Evolutionary conservation across 2,888 invertebrate genomes (phyloP).

Genomic region (Bimastos eiseni): DNA sequence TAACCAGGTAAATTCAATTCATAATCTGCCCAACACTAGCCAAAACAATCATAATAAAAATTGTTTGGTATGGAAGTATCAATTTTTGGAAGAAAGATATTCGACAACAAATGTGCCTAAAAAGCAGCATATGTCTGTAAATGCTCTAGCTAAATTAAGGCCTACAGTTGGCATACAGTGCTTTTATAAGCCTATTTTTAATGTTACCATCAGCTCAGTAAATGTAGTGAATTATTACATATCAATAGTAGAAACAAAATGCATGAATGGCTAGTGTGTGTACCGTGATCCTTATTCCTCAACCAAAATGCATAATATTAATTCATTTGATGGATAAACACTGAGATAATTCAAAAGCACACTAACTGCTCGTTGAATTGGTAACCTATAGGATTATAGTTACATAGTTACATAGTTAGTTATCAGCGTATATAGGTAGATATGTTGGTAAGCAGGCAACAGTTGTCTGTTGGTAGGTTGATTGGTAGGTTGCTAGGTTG

Average conservation of each 20-base stretch:
- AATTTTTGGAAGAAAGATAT: too few species aligned
- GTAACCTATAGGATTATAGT: not conserved
- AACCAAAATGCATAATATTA: too few species aligned
- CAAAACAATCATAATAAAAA: too few species aligned
- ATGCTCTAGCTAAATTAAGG: too few species aligned
- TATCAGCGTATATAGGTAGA: not conserved
- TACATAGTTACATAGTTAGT: not conserved
- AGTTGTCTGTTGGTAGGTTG: not conserved
- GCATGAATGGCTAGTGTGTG: not conserved
- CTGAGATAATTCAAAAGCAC: too few species aligned
- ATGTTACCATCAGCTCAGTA: not conserved
- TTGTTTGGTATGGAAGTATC: too few species aligned
- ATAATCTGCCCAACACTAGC: not conserved
- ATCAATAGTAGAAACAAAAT: not conserved
- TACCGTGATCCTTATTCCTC: not conserved
- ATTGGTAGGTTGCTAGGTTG: not conserved
- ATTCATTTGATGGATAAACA: too few species aligned
- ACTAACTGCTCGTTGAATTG: not conserved
- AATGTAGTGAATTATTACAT: not conserved
- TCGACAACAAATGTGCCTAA: too few species aligned
- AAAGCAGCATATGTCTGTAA: too few species aligned
- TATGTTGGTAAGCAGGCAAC: not conserved
- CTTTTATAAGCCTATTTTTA: not conserved
- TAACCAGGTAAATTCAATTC: not conserved
- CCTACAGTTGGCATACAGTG: not conserved